Base-by-base conservation (phyloP, 2,888 invertebrate species). In the Drosophila ustulata region DNA sequence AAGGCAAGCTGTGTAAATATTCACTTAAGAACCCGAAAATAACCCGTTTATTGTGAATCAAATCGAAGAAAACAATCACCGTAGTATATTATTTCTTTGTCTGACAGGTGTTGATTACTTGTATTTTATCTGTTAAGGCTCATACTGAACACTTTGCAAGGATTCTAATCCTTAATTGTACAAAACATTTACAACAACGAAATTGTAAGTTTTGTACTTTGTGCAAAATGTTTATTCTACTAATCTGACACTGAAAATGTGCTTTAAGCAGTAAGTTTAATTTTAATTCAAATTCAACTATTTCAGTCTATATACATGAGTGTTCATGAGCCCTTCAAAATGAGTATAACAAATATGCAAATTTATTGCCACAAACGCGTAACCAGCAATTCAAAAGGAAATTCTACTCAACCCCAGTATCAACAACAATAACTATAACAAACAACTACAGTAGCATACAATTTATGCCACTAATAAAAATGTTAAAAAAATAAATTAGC, bases 401-500 rank as follows among this genome's bases (percentile, higher is more conserved):
- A 69, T 71, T 67, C 50, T 62, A 47, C 67, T 66, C 75, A 73
- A 67, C 72, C 69, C 70, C 37, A 64, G 53, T 61, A 62, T 52
- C 68, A 63, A 25, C 57, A 61, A 55, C 56, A 61, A 28, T 58
- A 58, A 72, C 56, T 70, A 28, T 23, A 61, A 55, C 61, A 49
- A 68, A 68, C 39, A 49, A 49, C 37, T 53, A 50, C 28, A 63
- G 50, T n/a, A 30, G 39, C 32, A 61, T 61, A 67, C 68, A 87
- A 81, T 78, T 88, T 88, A 82, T 85, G 71, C 68, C 70, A 67
- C 88, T 78, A 89, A 80, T 78, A 76, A 80, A 89, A 82, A 85
- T 76, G 70, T 82, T 18, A 67, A 68, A 84, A 79, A 85, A 84
- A 81, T 84, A 80, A 82, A 87, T 86, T 82, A 89, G 90, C 90